A percentile compares a stretch with the other conserved stretches of the same genome.
phyloP scores from a whole-genome alignment of 53 echinoderm and acorn worm genomes.

The Apostichopus leukothele region DNA sequence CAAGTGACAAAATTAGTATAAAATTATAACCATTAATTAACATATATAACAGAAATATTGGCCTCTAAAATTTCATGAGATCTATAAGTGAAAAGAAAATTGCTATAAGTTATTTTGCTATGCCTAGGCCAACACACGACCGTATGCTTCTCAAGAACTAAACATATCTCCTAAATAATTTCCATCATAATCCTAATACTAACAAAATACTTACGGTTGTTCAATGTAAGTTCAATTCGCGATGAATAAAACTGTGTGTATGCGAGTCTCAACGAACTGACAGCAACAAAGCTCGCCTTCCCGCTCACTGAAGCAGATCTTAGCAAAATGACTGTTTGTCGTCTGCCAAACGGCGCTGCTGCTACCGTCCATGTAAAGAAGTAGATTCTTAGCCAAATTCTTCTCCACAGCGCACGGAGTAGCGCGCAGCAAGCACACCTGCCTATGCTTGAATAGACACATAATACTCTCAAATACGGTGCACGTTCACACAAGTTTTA shows the following conservation, averaged over 20 bases:
- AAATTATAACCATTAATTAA: no score
- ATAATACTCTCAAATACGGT: constrained; percentile 46
- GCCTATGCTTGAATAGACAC: constrained; percentile 44
- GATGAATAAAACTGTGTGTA: not conserved
- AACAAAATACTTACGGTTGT: constrained; percentile 6
- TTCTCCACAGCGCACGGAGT: constrained; percentile 34
- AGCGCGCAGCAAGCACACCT: constrained; percentile 48
- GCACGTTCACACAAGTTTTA: constrained; percentile 49
- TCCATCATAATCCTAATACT: not conserved
- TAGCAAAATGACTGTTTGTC: constrained; percentile 41
- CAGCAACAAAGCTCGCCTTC: constrained; percentile 30
- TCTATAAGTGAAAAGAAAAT: no score
- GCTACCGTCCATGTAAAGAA: not conserved
- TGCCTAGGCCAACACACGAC: no score
- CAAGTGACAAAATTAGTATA: no score
- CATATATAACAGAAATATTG: no score
- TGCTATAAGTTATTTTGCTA: no score
- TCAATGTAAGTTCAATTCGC: not conserved
- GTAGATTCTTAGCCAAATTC: constrained; percentile 8
- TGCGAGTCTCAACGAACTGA: not conserved
- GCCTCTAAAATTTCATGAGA: no score
- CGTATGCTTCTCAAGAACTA: no score
- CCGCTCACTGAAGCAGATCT: constrained; percentile 48
- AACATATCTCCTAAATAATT: no score
- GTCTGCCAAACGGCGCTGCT: constrained; percentile 33